A percentile compares a stretch with the other conserved stretches of the same genome.
Conservation (phyloP, 2,797 vertebrate species). For the Nyctalus aviator region DNA sequence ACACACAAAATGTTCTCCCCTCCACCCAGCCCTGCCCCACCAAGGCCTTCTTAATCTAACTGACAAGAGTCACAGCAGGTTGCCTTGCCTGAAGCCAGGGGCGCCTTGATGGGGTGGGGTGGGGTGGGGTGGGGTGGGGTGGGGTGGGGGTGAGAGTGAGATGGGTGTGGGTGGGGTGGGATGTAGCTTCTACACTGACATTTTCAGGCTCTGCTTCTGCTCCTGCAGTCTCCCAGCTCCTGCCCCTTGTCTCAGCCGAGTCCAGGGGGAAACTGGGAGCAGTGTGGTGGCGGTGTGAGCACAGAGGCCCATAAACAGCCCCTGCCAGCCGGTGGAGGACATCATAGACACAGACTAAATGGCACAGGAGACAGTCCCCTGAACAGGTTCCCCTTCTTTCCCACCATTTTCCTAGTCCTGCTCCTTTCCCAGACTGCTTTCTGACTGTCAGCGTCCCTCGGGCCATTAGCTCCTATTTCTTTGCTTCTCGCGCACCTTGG, state of each 20-base stretch:
- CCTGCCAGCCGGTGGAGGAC: neutral
- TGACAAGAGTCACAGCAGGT: neutral
- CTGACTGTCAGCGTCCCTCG: neutral
- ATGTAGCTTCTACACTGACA: neutral
- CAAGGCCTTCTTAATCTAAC: neutral
- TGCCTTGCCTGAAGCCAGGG: neutral
- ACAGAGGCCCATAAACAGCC: neutral
- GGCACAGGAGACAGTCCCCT: neutral
- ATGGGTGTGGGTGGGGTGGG: too few relatives aligned
- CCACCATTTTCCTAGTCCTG: neutral
- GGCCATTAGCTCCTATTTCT: fast-evolving
- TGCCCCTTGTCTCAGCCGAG: neutral
- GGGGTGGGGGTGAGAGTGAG: too few relatives aligned
- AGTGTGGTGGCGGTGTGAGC: too few relatives aligned
- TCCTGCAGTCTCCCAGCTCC: neutral
- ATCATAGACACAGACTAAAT: neutral
- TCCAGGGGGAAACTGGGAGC: neutral
- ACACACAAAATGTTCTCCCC: neutral
- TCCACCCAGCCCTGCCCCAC: neutral
- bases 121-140: too few relatives aligned
- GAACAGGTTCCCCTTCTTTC: neutral
- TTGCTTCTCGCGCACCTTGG: neutral
- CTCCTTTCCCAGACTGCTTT: neutral
- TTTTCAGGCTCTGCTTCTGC: neutral
- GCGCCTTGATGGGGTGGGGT: fast-evolving